Conservation (phyloP, 2,113 vertebrate genomes). For the Tachycineta bicolor region DNA sequence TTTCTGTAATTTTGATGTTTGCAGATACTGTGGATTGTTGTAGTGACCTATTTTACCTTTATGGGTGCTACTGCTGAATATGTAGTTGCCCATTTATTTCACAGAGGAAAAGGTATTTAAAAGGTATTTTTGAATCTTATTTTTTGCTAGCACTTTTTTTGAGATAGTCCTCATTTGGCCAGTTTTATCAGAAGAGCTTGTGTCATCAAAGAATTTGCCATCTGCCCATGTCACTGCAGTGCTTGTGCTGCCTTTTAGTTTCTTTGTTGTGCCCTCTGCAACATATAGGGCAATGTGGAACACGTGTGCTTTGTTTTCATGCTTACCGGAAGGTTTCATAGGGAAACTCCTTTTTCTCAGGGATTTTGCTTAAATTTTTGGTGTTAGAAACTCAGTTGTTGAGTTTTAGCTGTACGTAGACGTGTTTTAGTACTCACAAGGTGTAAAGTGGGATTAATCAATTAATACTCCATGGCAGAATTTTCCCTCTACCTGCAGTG, state of each 20-base stretch:
- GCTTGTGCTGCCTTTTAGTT: background rate
- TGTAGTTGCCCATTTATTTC: background rate
- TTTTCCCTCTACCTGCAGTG: background rate
- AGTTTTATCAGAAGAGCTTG: background rate
- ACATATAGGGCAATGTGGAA: background rate
- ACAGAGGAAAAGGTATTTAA: background rate
- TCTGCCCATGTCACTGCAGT: background rate
- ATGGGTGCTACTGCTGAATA: background rate
- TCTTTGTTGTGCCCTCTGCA: background rate
- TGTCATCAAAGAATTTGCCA: background rate
- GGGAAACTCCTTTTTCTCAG: background rate
- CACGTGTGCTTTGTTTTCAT: background rate
- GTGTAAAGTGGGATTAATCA: background rate
- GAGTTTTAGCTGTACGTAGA: background rate
- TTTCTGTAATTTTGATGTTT: background rate
- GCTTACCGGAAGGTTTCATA: background rate
- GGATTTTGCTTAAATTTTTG: background rate
- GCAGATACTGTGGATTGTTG: rapidly evolving
- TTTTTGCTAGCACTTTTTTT: background rate
- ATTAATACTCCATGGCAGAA: background rate
- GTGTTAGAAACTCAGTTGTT: background rate
- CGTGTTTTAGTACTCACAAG: background rate
- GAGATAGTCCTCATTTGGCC: background rate
- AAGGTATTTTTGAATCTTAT: background rate
- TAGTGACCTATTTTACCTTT: background rate